Conservation (phyloP, 2,113 vertebrate species). For the Agapornis roseicollis region DNA sequence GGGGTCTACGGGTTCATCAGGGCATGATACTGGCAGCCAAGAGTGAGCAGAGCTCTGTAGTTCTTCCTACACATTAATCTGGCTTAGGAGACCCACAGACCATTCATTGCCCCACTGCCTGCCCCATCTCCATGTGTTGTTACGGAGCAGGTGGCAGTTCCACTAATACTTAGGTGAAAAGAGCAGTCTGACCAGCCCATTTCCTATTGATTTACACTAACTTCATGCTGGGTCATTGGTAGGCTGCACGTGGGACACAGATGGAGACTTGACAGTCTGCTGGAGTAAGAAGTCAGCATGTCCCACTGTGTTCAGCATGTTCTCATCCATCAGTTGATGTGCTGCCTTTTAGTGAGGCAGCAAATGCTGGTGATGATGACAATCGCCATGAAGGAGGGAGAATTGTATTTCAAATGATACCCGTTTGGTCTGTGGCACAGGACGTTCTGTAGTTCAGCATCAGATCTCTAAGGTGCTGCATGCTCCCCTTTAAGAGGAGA, state of each 20-base stretch:
- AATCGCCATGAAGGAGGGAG: not conserved
- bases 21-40: not conserved
- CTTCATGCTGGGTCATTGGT: not conserved
- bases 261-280: not conserved
- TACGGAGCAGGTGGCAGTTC: fast-evolving
- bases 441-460: not conserved
- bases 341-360: not conserved
- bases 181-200: not conserved
- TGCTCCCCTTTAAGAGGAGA: not conserved
- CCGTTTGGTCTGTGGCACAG: not conserved
- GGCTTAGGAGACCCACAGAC: not conserved
- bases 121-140: not conserved
- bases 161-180: not conserved
- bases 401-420: not conserved
- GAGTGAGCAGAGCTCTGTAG: not conserved
- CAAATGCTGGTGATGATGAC: not conserved
- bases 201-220: not conserved
- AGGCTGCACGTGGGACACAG: not conserved
- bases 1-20: not conserved
- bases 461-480: not conserved
- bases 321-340: not conserved
- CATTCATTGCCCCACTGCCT: not conserved
- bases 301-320: not conserved
- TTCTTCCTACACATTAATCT: not conserved
- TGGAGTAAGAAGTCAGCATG: not conserved